Conservation (phyloP, 1,140 invertebrate genomes). For the Steinernema feltiae region DNA sequence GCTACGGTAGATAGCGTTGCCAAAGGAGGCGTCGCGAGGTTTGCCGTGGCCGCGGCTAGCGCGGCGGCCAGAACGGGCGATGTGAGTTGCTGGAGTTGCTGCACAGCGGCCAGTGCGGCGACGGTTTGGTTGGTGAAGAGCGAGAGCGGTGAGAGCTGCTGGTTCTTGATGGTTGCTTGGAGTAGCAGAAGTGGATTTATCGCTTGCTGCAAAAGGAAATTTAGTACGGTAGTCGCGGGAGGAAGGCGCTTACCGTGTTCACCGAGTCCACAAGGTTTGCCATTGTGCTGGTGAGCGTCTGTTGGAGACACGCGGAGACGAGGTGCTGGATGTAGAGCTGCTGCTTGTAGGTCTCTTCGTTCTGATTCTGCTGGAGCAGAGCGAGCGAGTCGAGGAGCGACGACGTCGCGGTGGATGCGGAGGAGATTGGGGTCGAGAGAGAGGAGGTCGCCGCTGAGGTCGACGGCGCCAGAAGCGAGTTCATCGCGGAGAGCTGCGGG, state of each 20-base stretch:
- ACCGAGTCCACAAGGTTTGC: neutral
- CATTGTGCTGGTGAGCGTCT: conserved; percentile 3
- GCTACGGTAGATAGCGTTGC: neutral
- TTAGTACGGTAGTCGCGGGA: neutral
- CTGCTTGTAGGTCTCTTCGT: neutral
- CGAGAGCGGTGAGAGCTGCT: neutral
- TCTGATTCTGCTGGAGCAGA: neutral
- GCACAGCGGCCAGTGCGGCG: neutral
- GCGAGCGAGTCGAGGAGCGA: conserved; percentile 1
- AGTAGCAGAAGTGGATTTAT: neutral
- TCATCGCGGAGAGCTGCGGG: conserved; percentile 5
- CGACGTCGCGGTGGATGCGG: neutral
- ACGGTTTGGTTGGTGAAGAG: conserved; percentile 10
- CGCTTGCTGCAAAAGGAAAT: neutral
- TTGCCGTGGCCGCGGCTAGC: neutral
- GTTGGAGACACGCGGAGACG: neutral
- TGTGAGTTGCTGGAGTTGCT: conserved; percentile 2
- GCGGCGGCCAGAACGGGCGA: neutral
- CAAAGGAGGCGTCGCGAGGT: neutral
- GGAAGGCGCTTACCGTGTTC: neutral
- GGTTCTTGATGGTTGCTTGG: neutral
- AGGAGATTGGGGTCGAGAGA: neutral
- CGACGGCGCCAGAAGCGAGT: conserved; percentile 4
- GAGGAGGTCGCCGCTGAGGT: neutral
- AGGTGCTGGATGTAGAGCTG: conserved; percentile 10